Conservation (phyloP, 1,140 invertebrate genomes). For the Drosophila kohkoa region DNA sequence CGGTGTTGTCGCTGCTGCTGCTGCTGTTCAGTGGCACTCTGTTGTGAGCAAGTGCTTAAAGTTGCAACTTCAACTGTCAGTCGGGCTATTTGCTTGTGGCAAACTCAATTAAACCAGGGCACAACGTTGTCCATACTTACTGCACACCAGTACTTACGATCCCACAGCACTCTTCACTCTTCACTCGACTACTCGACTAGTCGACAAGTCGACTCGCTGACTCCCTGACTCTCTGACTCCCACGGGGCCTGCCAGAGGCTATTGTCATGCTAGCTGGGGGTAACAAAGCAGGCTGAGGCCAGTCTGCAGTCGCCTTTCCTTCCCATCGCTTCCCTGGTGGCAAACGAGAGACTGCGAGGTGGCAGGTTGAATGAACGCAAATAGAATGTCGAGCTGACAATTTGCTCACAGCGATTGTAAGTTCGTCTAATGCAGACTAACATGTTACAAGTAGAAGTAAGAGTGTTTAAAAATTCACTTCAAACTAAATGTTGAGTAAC, state of each 20-base stretch:
- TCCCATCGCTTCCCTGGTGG: not conserved
- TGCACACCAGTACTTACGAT: not conserved
- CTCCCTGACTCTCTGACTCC: constrained; percentile 3
- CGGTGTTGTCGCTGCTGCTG: constrained; percentile 16
- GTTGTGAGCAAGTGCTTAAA: constrained; percentile 47
- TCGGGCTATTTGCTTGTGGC: constrained; percentile 49
- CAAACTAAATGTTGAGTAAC: no score
- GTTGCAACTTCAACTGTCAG: constrained; percentile 52
- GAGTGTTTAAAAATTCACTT: no score
- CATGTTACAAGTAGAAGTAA: no score
- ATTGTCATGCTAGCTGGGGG: constrained; percentile 19
- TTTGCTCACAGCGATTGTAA: not conserved
- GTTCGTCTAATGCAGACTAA: no score
- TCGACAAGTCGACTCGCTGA: not conserved
- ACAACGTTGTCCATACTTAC: constrained; percentile 15
- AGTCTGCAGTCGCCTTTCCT: no score
- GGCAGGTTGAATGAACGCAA: constrained; percentile 40
- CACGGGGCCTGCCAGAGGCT: constrained; percentile 11
- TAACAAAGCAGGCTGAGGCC: not conserved
- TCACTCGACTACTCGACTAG: not conserved
- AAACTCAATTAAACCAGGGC: constrained; percentile 54
- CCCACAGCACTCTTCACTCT: not conserved
- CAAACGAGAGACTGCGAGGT: not conserved
- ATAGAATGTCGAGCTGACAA: constrained; percentile 32
- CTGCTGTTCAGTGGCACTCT: constrained; percentile 2